A percentile compares a stretch with the other conserved stretches of the same genome.
These are phyloP conservation scores for Venustoraphidia nigricollis DNA, from an alignment of 2,888 invertebrate genomes.

Conservation along the genomic window DNA sequence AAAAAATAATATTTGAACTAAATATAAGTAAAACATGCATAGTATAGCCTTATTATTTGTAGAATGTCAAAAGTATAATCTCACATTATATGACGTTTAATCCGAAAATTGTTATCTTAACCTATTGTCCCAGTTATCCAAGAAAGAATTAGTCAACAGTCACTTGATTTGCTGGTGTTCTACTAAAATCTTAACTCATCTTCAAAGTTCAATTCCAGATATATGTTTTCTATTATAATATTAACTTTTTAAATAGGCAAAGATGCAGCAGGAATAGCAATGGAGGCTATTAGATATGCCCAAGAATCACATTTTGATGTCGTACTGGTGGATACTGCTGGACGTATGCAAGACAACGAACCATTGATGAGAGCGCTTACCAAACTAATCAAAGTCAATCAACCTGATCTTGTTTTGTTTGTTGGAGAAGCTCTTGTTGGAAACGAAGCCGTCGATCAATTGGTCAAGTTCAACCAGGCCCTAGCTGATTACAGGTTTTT, in stretches of 20 bases:
- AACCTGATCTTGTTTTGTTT: conserved; percentile 96
- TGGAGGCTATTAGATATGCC: conserved; percentile 89
- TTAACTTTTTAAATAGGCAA: conserved; percentile 41
- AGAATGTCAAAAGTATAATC: no score
- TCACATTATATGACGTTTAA: no score
- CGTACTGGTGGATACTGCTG: conserved; percentile 96
- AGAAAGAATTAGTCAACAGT: no score
- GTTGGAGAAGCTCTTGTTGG: conserved; percentile 99
- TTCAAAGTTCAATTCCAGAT: no score
- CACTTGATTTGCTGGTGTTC: no score
- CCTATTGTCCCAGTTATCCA: no score
- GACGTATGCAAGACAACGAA: conserved; percentile 99
- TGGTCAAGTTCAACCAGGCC: conserved; percentile 97
- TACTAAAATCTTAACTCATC: no score
- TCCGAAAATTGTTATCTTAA: no score
- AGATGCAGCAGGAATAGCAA: conserved; percentile 96
- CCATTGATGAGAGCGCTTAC: conserved; percentile 96
- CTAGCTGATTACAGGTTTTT: conserved; percentile 66
- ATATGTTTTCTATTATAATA: no score
- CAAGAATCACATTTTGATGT: conserved; percentile 71
- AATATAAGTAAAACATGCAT: no score
- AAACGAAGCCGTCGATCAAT: conserved; percentile 98
- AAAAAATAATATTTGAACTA: no score
- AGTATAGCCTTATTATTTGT: no score
- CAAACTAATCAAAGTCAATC: conserved; percentile 93